Evolutionary conservation across 2,113 vertebrate species (phyloP).

Genomic region (Odocoileus virginianus): DNA sequence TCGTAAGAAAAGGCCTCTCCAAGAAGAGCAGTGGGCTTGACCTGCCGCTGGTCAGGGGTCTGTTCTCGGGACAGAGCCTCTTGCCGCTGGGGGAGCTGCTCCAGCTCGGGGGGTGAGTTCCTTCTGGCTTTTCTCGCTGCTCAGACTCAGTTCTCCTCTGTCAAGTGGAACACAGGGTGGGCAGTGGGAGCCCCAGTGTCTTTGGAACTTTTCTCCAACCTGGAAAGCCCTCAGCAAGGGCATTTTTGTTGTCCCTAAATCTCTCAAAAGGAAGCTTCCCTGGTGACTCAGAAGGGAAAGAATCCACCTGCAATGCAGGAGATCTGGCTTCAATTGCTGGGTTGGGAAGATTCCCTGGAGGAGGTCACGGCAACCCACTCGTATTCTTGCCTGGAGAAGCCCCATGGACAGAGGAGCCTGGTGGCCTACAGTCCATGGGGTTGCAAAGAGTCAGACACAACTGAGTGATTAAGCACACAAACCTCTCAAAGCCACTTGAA

Average conservation of each 20-base stretch:
- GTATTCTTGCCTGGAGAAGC: background rate
- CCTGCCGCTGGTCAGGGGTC: background rate
- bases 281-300: background rate
- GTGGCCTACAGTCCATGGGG: background rate
- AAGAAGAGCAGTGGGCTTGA: background rate
- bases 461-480: background rate
- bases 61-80: background rate
- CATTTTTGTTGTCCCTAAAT: background rate
- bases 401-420: background rate
- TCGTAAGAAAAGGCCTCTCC: background rate
- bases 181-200: background rate
- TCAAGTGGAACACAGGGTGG: background rate
- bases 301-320: background rate
- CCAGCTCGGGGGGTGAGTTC: slow-evolving; percentile 12
- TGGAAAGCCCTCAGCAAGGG: too few relatives aligned
- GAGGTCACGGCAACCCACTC: background rate
- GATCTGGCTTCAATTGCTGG: background rate
- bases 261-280: background rate
- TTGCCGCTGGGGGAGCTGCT: background rate
- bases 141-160: background rate
- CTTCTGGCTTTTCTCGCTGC: background rate
- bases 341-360: background rate
- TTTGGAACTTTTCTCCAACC: background rate
- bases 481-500: background rate
- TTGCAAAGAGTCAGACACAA: background rate